These are phyloP conservation scores for Calameuta pallipes DNA, from an alignment of 2,888 invertebrate species.

Conservation along the genomic window DNA sequence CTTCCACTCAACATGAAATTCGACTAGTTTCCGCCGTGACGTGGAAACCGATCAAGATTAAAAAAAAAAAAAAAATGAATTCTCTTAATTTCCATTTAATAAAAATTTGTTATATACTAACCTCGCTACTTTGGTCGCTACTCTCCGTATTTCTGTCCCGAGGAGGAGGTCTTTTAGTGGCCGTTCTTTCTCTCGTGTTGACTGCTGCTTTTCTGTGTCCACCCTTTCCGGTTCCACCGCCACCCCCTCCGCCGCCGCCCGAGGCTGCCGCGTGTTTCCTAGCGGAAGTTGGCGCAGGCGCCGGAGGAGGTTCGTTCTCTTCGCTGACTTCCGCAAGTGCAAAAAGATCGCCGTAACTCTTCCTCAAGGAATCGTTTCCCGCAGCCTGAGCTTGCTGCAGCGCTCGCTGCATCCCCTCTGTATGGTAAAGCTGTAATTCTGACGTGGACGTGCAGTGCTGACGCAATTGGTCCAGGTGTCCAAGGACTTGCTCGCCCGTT, in stretches of 20 bases:
- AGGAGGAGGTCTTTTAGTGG: conserved; percentile 54
- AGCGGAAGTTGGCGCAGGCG: conserved; percentile 72
- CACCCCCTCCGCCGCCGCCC: conserved; percentile 39
- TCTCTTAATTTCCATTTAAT: background rate
- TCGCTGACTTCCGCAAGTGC: conserved; percentile 83
- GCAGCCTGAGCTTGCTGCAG: conserved; percentile 88
- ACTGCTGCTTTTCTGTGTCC: conserved; percentile 54
- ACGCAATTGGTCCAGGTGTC: conserved; percentile 92
- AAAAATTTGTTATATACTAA: conserved; percentile 54
- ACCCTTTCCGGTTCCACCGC: conserved; percentile 27
- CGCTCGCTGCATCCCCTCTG: conserved; percentile 92
- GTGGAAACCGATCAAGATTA: background rate
- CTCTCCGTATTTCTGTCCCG: conserved; percentile 65
- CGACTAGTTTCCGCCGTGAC: background rate
- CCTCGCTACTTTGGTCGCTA: conserved; percentile 84
- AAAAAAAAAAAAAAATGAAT: background rate
- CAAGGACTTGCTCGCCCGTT: conserved; percentile 86
- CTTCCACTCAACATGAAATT: background rate
- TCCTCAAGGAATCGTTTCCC: conserved; percentile 89
- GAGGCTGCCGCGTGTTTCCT: conserved; percentile 54
- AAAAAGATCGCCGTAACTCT: conserved; percentile 91
- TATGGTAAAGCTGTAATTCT: conserved; percentile 77
- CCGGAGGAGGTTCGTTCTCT: conserved; percentile 75
- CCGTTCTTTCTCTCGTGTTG: conserved; percentile 56
- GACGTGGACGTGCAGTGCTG: conserved; percentile 72